These are phyloP conservation scores for Achlya flavicornis DNA, from an alignment of 2,888 invertebrate genomes.

Conservation along the genomic window DNA sequence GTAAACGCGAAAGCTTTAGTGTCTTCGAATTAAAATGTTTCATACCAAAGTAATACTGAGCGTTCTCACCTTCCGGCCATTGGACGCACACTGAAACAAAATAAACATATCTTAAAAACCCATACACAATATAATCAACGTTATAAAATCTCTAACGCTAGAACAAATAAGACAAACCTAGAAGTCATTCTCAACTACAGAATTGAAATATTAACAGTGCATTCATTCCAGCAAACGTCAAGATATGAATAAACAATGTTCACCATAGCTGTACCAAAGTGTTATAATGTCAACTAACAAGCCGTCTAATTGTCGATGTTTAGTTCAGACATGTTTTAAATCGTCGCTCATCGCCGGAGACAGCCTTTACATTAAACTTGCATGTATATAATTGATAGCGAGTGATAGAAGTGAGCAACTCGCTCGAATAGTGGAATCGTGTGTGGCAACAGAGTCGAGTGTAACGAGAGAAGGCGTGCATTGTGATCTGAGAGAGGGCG, in stretches of 20 bases:
- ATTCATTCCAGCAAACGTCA: conserved; percentile 71
- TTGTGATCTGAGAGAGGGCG: conserved; percentile 17
- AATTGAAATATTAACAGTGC: conserved; percentile 71
- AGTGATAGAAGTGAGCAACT: not conserved
- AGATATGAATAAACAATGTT: conserved; percentile 50
- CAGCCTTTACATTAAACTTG: conserved; percentile 44
- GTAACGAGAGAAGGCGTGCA: conserved; percentile 11
- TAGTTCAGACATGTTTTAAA: conserved; percentile 43
- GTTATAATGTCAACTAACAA: conserved; percentile 61
- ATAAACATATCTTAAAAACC: conserved; percentile 43
- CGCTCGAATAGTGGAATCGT: not conserved
- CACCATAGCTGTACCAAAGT: conserved; percentile 44
- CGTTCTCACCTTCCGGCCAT: conserved; percentile 93
- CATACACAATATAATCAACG: conserved; percentile 21
- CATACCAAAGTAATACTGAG: conserved; percentile 43
- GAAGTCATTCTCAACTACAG: conserved; percentile 75
- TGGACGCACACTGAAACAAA: conserved; percentile 94
- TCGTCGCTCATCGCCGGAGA: conserved; percentile 70
- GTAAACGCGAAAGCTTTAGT: conserved; percentile 74
- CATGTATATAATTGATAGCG: not conserved
- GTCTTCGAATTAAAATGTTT: conserved; percentile 49
- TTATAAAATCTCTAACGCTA: conserved; percentile 48
- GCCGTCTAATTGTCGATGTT: conserved; percentile 66
- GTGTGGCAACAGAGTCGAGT: not conserved
- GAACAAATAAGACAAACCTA: conserved; percentile 67